phyloP scores from a whole-genome alignment of 2,797 vertebrate species.

The Poeciliopsis paucimaculata region DNA sequence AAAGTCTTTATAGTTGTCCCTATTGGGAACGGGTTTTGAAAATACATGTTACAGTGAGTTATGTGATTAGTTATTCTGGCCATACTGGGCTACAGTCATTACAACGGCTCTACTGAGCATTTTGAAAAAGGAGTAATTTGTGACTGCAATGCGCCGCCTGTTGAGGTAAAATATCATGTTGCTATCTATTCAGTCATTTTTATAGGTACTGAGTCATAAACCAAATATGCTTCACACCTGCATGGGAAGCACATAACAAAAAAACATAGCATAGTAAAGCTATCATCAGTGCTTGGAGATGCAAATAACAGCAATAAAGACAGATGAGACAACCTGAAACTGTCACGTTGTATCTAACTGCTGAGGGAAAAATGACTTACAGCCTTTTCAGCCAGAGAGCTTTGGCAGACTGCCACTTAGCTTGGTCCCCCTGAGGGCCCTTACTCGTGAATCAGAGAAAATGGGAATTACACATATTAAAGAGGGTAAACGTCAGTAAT shows the following conservation, averaged over 20 bases:
- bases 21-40: slow-evolving; percentile 42
- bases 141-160: slow-evolving; percentile 2
- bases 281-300: slow-evolving; percentile 57
- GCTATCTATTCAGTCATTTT: slow-evolving; percentile 47
- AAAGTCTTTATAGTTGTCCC: slow-evolving; percentile 8
- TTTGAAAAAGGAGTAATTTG: slow-evolving; percentile 41
- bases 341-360: slow-evolving; percentile 69
- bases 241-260: slow-evolving; percentile 46
- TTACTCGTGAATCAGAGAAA: slow-evolving; percentile 84
- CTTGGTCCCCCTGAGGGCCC: slow-evolving; percentile 77
- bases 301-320: slow-evolving; percentile 78
- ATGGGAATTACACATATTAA: slow-evolving; percentile 87
- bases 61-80: slow-evolving; percentile 23
- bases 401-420: slow-evolving; percentile 84
- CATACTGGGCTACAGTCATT: slow-evolving; percentile 47
- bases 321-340: slow-evolving; percentile 73
- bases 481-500: slow-evolving; percentile 86
- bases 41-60: slow-evolving; percentile 31
- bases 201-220: slow-evolving; percentile 47
- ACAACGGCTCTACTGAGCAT: slow-evolving; percentile 28
- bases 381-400: slow-evolving; percentile 74
- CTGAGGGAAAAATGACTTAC: slow-evolving; percentile 72
- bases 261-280: slow-evolving; percentile 64
- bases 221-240: slow-evolving; percentile 56
- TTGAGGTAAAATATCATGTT: slow-evolving; percentile 38